phyloP scores from a whole-genome alignment of 2,888 invertebrate species.

The Tenthredo scrophulariae region DNA sequence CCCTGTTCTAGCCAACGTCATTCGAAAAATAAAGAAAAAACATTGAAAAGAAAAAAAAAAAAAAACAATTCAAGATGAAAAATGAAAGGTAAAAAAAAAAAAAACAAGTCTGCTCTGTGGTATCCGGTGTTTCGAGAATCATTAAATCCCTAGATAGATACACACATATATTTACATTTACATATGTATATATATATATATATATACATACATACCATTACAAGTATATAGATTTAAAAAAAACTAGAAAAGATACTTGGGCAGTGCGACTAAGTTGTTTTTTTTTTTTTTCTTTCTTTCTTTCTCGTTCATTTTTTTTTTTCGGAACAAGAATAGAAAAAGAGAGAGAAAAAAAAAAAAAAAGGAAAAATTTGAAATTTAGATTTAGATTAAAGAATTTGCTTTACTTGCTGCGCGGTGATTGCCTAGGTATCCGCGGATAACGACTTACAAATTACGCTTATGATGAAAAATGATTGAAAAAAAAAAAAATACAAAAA shows the following conservation, averaged over 20 bases:
- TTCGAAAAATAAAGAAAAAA: not conserved
- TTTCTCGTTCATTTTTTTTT: not conserved
- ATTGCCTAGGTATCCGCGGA: not conserved
- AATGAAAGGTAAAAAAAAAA: not conserved
- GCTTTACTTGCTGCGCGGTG: not conserved
- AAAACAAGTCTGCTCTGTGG: not conserved
- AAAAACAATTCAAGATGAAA: not conserved
- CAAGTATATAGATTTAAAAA: not conserved
- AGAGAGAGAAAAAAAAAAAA: not conserved
- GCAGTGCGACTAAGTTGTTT: not conserved
- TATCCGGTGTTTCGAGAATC: not conserved
- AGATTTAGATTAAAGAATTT: not conserved
- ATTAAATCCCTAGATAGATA: not conserved
- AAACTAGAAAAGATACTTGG: not conserved
- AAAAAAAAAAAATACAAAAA: not conserved
- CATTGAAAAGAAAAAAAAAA: not conserved
- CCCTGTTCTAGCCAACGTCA: conserved; percentile 10
- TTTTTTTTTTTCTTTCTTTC: not conserved
- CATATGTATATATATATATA: not conserved
- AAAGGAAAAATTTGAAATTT: not conserved
- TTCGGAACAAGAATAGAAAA: not conserved
- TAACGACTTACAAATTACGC: conserved; percentile 28
- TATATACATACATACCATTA: not conserved
- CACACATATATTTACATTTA: not conserved
- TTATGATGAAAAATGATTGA: not conserved